A percentile compares a stretch with the other conserved stretches of the same genome.
Evolutionary conservation across 92 coral and sea anemone species (phyloP).

Genomic region (Porites rus): DNA sequence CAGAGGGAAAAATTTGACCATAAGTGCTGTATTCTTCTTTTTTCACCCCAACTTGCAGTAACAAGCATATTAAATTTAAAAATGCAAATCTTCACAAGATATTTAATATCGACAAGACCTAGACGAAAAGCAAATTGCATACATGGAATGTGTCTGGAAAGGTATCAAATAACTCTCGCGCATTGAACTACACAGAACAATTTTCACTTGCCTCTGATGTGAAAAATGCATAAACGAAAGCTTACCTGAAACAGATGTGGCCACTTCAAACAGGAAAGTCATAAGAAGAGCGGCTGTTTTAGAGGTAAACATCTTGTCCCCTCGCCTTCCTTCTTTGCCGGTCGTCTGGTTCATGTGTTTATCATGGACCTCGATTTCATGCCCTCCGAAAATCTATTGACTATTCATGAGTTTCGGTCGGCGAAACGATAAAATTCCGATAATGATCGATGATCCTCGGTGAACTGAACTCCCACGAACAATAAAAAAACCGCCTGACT

Average conservation of each 20-base stretch:
- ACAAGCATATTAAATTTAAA: too few species aligned
- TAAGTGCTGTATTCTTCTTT: too few species aligned
- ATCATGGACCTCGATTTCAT: constrained; percentile 2
- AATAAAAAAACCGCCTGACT: too few species aligned
- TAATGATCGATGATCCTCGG: neutral
- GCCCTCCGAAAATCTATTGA: constrained; percentile 24
- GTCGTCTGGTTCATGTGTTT: neutral
- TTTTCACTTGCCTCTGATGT: neutral
- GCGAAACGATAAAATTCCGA: neutral
- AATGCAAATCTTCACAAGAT: neutral
- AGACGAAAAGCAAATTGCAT: neutral
- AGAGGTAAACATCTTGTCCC: constrained; percentile 5
- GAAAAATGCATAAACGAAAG: neutral
- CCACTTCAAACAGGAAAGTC: constrained; percentile 15
- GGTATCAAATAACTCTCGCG: neutral
- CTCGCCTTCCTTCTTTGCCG: neutral
- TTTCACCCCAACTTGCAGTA: too few species aligned
- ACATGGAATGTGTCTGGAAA: constrained; percentile 2
- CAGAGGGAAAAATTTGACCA: too few species aligned
- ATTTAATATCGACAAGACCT: neutral
- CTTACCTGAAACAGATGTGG: constrained; percentile 26
- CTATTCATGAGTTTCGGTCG: too few species aligned
- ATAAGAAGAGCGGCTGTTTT: constrained; percentile 6
- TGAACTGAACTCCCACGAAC: too few species aligned
- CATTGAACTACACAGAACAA: neutral